A percentile compares a stretch with the other conserved stretches of the same genome.
phyloP scores from a whole-genome alignment of 2,797 vertebrate genomes.

The Picus viridis region DNA sequence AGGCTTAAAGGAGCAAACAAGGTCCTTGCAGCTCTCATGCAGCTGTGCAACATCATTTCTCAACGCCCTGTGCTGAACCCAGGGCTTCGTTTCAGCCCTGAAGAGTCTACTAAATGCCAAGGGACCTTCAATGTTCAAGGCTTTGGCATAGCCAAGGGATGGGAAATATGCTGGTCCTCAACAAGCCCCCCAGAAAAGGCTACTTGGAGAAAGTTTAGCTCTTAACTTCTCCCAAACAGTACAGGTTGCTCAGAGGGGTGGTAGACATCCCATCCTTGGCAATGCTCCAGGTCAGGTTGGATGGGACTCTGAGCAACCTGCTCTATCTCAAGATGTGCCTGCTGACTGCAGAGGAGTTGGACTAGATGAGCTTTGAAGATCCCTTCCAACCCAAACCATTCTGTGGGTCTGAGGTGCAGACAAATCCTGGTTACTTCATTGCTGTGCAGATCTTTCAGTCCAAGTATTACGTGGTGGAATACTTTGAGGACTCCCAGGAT shows the following conservation, averaged over 20 bases:
- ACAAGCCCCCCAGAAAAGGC: not conserved
- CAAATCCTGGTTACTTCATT: not conserved
- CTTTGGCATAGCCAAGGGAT: not conserved
- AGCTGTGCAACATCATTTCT: not conserved
- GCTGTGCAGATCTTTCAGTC: not conserved
- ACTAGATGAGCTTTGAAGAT: not conserved
- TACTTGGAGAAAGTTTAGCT: not conserved
- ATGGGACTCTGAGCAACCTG: not conserved
- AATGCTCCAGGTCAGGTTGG: not conserved
- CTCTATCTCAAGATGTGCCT: not conserved
- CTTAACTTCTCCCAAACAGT: not conserved
- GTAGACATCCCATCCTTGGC: not conserved
- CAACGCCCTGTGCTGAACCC: not conserved
- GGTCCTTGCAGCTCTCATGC: not conserved
- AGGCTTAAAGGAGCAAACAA: not conserved
- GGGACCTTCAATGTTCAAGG: rapidly evolving
- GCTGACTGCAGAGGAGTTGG: not conserved
- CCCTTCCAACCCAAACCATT: not conserved
- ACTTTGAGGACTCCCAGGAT: not conserved
- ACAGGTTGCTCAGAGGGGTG: not conserved
- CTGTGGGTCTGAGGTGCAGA: too few relatives aligned
- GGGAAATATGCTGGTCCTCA: not conserved
- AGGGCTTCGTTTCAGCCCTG: rapidly evolving
- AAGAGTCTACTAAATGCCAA: not conserved
- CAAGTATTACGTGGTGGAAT: rapidly evolving